These are phyloP conservation scores for Microdon myrmicae DNA, from an alignment of 2,888 invertebrate genomes.

Conservation along the genomic window DNA sequence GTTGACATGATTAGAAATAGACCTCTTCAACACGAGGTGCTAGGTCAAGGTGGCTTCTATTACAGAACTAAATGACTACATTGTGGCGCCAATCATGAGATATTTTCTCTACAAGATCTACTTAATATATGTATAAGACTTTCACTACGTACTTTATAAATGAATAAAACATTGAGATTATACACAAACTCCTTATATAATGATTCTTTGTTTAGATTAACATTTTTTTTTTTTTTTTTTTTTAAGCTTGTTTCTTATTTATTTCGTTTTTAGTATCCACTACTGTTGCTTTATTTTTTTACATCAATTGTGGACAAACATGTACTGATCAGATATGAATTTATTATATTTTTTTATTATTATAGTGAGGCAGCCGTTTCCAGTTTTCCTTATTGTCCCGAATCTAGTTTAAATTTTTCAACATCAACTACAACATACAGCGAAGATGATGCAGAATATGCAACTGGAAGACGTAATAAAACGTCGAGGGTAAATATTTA, in stretches of 20 bases:
- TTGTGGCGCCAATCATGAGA: too few relatives aligned
- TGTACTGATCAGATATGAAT: conserved; percentile 36
- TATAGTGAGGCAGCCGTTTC: conserved; percentile 67
- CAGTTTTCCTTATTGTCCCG: conserved; percentile 68
- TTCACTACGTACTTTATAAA: conserved; percentile 13
- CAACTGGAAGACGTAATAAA: conserved; percentile 78
- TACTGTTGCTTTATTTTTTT: conserved; percentile 19
- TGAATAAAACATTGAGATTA: conserved; percentile 5
- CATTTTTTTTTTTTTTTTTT: too few relatives aligned
- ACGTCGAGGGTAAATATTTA: conserved; percentile 72
- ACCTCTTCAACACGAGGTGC: too few relatives aligned
- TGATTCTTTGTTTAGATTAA: neutral
- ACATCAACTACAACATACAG: conserved; percentile 72
- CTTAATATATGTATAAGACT: too few relatives aligned
- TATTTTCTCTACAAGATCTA: too few relatives aligned
- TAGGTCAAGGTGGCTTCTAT: too few relatives aligned
- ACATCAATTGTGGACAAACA: conserved; percentile 26
- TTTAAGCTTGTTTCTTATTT: conserved; percentile 9
- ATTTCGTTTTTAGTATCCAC: conserved; percentile 35
- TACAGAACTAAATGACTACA: too few relatives aligned
- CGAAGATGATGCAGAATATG: conserved; percentile 80
- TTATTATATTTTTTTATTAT: conserved; percentile 48
- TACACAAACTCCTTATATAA: neutral
- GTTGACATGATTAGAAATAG: too few relatives aligned
- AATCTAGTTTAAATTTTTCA: conserved; percentile 73